These are phyloP conservation scores for Suricata suricatta DNA, from an alignment of 2,113 vertebrate genomes.

Conservation along the genomic window DNA sequence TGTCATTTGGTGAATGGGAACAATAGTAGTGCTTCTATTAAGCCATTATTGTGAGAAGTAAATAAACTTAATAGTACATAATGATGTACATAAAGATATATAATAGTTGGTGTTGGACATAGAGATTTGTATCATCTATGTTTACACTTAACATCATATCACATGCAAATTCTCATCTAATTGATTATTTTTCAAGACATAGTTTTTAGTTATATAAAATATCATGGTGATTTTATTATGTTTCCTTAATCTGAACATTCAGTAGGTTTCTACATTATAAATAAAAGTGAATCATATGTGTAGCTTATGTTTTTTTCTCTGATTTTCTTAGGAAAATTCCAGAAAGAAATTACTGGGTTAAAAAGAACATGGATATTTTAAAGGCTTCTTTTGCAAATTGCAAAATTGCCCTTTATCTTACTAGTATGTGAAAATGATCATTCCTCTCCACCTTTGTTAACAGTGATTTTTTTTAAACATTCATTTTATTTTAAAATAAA, in stretches of 20 bases:
- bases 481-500: neutral
- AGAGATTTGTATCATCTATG: neutral
- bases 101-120: neutral
- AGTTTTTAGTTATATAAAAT: neutral
- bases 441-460: neutral
- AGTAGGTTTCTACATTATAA: neutral
- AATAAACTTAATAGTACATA: neutral
- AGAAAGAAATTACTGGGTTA: neutral
- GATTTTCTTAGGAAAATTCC: neutral
- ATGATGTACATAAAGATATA: neutral
- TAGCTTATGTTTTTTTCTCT: neutral
- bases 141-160: neutral
- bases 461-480: neutral
- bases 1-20: neutral
- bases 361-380: neutral
- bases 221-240: neutral
- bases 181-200: neutral
- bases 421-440: neutral
- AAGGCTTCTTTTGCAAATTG: neutral
- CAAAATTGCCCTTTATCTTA: neutral
- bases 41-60: neutral
- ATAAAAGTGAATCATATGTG: neutral
- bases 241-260: neutral
- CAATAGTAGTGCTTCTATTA: neutral
- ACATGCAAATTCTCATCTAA: neutral